These are phyloP conservation scores for Tragopan temminckii DNA, from an alignment of 2,797 vertebrate genomes.

Conservation along the genomic window DNA sequence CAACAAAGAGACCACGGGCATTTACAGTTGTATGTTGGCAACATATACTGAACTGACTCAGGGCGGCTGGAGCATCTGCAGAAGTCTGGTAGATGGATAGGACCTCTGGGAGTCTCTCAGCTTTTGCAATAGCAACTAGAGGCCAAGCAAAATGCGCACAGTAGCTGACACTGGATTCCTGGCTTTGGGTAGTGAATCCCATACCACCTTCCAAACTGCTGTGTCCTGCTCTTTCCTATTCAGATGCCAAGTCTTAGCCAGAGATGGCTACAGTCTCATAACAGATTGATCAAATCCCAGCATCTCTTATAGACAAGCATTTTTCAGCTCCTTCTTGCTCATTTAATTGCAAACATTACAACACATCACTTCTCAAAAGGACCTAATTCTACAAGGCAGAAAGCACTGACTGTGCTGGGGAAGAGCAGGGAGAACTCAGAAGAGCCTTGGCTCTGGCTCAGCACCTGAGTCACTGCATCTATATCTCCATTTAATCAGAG, in stretches of 20 bases:
- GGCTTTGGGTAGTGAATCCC: not conserved
- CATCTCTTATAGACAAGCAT: not conserved
- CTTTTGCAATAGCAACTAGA: not conserved
- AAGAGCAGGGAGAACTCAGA: accelerated
- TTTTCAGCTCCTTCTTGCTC: not conserved
- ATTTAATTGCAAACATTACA: not conserved
- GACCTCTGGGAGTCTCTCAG: not conserved
- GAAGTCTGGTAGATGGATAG: not conserved
- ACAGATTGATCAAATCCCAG: not conserved
- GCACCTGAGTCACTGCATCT: not conserved
- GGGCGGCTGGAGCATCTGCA: not conserved
- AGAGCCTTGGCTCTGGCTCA: not conserved
- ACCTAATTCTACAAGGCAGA: not conserved
- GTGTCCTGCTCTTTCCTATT: not conserved
- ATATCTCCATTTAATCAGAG: not conserved
- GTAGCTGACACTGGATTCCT: accelerated
- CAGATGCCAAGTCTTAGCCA: not conserved
- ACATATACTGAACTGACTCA: accelerated
- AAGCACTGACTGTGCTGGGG: not conserved
- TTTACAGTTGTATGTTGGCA: not conserved
- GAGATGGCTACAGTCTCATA: not conserved
- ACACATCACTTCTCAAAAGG: not conserved
- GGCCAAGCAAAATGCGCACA: not conserved
- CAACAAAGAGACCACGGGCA: not conserved
- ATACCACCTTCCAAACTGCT: not conserved